These are phyloP conservation scores for Helicoverpa assulta DNA, from an alignment of 2,888 invertebrate genomes.

Conservation along the genomic window DNA sequence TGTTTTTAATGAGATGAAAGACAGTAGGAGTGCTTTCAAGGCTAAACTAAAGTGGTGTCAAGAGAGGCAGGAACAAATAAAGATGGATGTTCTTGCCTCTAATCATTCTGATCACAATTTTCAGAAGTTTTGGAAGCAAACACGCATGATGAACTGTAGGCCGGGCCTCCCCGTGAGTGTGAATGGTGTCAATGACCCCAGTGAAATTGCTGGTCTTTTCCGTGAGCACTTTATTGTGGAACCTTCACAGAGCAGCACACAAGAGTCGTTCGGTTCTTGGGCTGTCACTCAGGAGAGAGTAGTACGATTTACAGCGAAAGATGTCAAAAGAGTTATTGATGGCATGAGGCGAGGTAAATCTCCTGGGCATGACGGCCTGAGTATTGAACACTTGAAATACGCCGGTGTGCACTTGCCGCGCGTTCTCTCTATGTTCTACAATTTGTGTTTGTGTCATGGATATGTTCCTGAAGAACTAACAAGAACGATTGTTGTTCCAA, in stretches of 20 bases:
- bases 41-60: background rate
- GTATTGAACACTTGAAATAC: background rate
- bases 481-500: too few relatives aligned
- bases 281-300: background rate
- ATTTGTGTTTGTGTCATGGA: too few relatives aligned
- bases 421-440: too few relatives aligned
- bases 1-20: background rate
- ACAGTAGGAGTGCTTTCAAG: background rate
- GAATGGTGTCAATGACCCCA: background rate
- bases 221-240: background rate
- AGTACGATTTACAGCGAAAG: background rate
- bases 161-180: background rate
- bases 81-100: too few relatives aligned
- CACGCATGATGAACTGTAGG: too few relatives aligned
- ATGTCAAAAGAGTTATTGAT: background rate
- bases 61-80: background rate
- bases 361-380: background rate
- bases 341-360: background rate
- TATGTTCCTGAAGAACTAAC: too few relatives aligned
- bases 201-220: background rate
- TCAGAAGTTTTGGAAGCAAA: too few relatives aligned
- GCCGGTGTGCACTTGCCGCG: too few relatives aligned
- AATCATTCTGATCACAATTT: too few relatives aligned
- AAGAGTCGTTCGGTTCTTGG: background rate
- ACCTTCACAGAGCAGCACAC: background rate